Evolutionary conservation across 2,888 invertebrate species (phyloP), one percentile per base, ranked within the genome.

Genomic region (Synergus laeviventris): DNA sequence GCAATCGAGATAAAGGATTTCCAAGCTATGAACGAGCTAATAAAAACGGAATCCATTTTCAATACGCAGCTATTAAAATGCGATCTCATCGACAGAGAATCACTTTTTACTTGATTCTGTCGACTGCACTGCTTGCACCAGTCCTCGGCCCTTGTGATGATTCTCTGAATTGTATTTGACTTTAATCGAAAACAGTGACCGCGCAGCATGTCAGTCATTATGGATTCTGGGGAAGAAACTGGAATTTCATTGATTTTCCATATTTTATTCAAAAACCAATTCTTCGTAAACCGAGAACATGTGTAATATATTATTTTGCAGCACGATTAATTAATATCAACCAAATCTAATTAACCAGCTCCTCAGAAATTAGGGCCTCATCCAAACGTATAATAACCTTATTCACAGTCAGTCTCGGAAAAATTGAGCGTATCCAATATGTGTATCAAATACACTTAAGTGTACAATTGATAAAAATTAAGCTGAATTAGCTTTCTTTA

Each of bases 11-110:
- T 70, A 70, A 70, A 82, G 76, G 49, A 18, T 70, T 70, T 70
- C 49, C 70, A n/a, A 49, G 45, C 49, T n/a, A 78, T 74, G 79
- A 75, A 79, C 76, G 76, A 76, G 66, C 73, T 38, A 73, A 60
- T 78, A 83, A 85, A 85, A 86, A 83, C 81, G 83, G 78, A 86
- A 86, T 86, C 86, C 84, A 74, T 86, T 86, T 86, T 83, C 86
- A 82, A 86, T 86, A 86, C 76, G 77, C 79, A 76, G 78, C 76
- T 79, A 79, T 81, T 83, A 84, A 84, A 84, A 81, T 81, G 82
- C 81, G 76, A 82, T 84, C 80, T 77, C 80, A 81, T 78, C 74
- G 75, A 56, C 74, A 64, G 77, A 64, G 78, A 16, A 61, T 54
- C 73, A 79, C 75, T 81, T 83, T 83, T 83, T 81, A 12, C 45